Conservation (phyloP, 2,113 vertebrate species). For the Myotis davidii region DNA sequence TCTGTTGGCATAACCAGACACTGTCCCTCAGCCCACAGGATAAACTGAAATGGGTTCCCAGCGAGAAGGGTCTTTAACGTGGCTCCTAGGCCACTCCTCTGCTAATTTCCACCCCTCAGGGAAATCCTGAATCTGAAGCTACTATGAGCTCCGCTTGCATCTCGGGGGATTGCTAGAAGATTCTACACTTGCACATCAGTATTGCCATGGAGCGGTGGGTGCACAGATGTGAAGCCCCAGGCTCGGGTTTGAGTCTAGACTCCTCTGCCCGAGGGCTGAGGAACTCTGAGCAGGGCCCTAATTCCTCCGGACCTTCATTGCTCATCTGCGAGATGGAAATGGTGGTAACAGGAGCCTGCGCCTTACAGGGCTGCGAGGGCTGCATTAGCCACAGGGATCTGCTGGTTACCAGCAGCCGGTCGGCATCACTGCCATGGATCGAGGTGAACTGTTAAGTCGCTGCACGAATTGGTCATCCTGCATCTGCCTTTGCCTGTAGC, state of each 20-base stretch:
- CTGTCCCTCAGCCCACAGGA: not conserved
- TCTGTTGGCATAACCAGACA: not conserved
- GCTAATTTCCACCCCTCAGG: not conserved
- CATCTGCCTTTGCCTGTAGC: not conserved
- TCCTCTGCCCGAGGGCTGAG: not conserved
- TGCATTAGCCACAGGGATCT: rapidly evolving
- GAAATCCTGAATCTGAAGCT: not conserved
- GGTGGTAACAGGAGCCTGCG: not conserved
- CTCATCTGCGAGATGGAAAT: not conserved
- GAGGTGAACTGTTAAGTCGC: not conserved
- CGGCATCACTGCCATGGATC: not conserved
- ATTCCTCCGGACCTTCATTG: not conserved
- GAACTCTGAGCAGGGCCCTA: not conserved
- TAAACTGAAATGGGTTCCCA: not conserved
- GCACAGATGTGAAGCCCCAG: not conserved
- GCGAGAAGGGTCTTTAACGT: not conserved
- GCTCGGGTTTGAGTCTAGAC: not conserved
- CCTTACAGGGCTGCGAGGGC: too few relatives aligned
- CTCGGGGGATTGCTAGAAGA: not conserved
- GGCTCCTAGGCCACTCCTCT: not conserved
- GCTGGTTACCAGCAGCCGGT: too few relatives aligned
- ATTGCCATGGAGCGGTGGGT: too few relatives aligned
- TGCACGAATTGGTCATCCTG: not conserved
- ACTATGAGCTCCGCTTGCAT: not conserved
- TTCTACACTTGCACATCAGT: not conserved